phyloP scores from a whole-genome alignment of 2,888 invertebrate genomes.

The Plagiodera versicolora region DNA sequence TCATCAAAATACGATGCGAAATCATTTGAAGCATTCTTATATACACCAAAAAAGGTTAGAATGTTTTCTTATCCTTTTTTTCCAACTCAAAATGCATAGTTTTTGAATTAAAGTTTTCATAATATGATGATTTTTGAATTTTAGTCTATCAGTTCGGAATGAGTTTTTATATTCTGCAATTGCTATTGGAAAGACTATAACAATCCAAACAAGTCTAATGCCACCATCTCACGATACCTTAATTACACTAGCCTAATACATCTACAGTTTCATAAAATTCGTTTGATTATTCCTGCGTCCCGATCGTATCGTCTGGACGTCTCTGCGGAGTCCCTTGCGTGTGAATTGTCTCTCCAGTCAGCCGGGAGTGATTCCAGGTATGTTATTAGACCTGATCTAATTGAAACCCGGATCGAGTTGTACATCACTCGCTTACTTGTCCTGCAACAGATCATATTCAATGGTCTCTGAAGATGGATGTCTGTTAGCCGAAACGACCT shows the following conservation, averaged over 20 bases:
- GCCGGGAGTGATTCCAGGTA: conserved; percentile 43
- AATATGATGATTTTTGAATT: not conserved
- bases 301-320: conserved; percentile 8
- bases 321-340: conserved; percentile 15
- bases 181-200: no score
- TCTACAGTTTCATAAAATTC: conserved; percentile 4
- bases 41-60: no score
- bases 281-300: conserved; percentile 10
- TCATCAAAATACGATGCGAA: no score
- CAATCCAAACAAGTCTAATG: not conserved
- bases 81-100: no score
- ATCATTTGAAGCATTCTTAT: no score
- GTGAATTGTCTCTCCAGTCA: conserved; percentile 38
- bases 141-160: not conserved
- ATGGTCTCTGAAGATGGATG: not conserved
- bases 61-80: no score
- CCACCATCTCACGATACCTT: not conserved
- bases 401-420: conserved; percentile 41
- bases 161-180: no score
- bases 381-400: conserved; percentile 44
- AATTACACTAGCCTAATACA: not conserved
- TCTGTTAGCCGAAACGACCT: not conserved
- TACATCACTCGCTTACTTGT: conserved; percentile 22
- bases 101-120: no score
- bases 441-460: conserved; percentile 7